Evolutionary conservation across 2,888 invertebrate genomes (phyloP), one percentile per base, ranked within the genome.

Genomic region (Tortricodes alternella): DNA sequence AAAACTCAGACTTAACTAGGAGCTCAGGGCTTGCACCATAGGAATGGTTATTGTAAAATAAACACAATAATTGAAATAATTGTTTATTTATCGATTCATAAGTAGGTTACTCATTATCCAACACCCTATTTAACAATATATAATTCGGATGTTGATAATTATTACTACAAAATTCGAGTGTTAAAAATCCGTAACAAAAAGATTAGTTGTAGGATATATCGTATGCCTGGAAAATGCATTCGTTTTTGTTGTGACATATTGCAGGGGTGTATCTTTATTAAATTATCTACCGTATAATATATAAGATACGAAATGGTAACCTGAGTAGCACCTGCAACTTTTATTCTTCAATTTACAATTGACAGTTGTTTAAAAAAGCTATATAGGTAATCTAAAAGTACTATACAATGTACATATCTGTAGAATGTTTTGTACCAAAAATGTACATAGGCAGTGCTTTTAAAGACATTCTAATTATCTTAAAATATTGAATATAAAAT

Each of bases 71-170:
- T 76, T 76, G 81, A 77, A 84, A 81, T 81, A 79, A 74, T 76
- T 83, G 73, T 83, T 80, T 84, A 83, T 85, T 76, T 82, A 83
- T 75, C 84, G 79, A 78, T 83, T 87, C 76, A 86, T 71, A 68
- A 76, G 75, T 89, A 89, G 80, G 85, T 89, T 89, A 90, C 80
- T 82, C 71, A 68, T 80, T 76, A 81, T 82, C 88, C 88, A 89
- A 89, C 88, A 89, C 85, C 88, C 85, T 80, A 75, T 73, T 73
- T 76, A 80, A 87, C 73, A 78, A 66, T 75, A 72, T 73, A 77
- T 70, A 78, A 73, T 72, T 65, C 67, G 88, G 87, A 85, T 88
- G 88, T 83, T 83, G 87, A 81, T 77, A 51, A 60, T 46, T 61
- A 59, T 44, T 53, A n/a, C 60, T 65, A 56, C 37, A 38, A 41